phyloP scores from a whole-genome alignment of 2,888 invertebrate genomes.

The Zele albiditarsus region DNA sequence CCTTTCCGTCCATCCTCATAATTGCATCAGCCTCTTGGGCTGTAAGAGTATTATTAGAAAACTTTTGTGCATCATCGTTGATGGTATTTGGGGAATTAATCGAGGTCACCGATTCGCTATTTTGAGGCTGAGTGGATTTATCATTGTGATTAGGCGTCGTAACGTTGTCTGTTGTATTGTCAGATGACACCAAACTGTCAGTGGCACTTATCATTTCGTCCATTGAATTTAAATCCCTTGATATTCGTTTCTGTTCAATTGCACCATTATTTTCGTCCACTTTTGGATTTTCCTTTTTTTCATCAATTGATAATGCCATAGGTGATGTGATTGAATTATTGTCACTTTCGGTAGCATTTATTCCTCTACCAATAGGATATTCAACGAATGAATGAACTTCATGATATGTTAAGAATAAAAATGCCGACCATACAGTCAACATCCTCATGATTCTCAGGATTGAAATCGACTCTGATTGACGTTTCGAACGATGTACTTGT shows the following conservation, averaged over 20 bases:
- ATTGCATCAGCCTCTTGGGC: background rate
- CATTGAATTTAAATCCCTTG: background rate
- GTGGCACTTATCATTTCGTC: background rate
- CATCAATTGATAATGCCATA: background rate
- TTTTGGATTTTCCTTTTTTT: background rate
- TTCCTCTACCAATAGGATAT: background rate
- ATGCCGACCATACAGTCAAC: constrained; percentile 3
- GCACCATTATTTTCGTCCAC: constrained; percentile 7
- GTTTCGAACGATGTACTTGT: background rate
- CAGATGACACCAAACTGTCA: constrained; percentile 4
- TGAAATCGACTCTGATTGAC: constrained; percentile 11
- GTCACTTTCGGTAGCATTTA: constrained; percentile 1
- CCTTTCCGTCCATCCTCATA: background rate
- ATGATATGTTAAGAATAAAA: background rate
- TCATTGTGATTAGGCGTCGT: background rate
- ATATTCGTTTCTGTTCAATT: background rate
- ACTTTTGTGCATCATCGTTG: background rate
- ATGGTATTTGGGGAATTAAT: background rate
- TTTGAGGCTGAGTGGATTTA: background rate
- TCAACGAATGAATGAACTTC: background rate
- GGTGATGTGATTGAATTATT: background rate
- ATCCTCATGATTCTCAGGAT: constrained; percentile 12
- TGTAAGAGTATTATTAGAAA: background rate
- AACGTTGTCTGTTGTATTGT: background rate
- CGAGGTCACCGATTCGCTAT: background rate